These are phyloP conservation scores for Polypedilum pembai DNA, from an alignment of 1,140 invertebrate genomes.

Conservation along the genomic window DNA sequence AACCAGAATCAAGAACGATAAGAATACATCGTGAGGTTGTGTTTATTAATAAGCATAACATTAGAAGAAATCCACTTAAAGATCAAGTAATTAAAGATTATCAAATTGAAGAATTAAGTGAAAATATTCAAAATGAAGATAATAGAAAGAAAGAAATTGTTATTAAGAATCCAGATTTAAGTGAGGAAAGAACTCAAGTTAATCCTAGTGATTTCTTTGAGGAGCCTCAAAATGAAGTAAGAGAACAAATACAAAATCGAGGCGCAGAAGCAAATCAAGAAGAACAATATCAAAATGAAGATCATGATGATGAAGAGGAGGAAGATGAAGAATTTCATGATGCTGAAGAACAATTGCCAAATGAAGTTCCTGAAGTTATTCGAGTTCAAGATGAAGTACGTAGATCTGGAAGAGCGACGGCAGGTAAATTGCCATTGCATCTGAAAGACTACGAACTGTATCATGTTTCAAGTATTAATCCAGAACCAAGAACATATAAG, in stretches of 20 bases:
- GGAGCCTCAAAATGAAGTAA: not conserved
- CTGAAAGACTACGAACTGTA: not conserved
- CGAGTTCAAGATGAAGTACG: too few species aligned
- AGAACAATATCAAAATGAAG: too few species aligned
- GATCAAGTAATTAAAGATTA: slow-evolving; percentile 12
- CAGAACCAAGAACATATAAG: slow-evolving; percentile 41
- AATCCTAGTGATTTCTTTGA: not conserved
- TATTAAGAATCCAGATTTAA: not conserved
- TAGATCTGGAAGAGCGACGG: not conserved
- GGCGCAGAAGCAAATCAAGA: too few species aligned
- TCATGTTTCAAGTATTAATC: slow-evolving; percentile 37
- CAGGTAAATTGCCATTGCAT: not conserved
- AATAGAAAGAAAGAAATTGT: not conserved
- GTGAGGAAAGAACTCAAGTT: not conserved
- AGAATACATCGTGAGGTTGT: slow-evolving; percentile 35
- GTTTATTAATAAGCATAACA: slow-evolving; percentile 32
- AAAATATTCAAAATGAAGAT: not conserved
- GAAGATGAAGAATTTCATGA: too few species aligned
- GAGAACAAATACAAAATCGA: not conserved
- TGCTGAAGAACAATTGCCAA: too few species aligned
- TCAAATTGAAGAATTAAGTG: not conserved
- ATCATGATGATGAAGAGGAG: too few species aligned
- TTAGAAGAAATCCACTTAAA: slow-evolving; percentile 24
- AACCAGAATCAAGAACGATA: slow-evolving; percentile 33
- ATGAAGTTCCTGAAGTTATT: too few species aligned